Conservation (phyloP, 2,113 vertebrate species). For the Dermatemys mawii region DNA sequence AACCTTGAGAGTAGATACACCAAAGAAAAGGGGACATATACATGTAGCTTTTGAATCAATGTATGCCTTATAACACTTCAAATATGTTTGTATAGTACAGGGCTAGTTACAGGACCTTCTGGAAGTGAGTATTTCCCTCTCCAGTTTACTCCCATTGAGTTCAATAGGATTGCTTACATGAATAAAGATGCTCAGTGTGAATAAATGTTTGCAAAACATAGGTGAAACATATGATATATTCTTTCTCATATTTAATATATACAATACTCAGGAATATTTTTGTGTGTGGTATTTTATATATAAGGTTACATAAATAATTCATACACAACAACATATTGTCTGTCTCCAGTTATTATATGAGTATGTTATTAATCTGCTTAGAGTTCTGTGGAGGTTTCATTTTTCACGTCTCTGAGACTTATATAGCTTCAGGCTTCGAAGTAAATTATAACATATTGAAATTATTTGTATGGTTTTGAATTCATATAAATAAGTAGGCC, state of each 20-base stretch:
- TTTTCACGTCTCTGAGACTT: conserved; percentile 47
- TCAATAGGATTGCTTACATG: neutral
- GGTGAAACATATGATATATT: neutral
- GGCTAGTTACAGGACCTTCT: neutral
- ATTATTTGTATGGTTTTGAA: conserved; percentile 40
- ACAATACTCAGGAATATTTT: neutral
- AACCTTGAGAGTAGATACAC: neutral
- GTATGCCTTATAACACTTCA: neutral
- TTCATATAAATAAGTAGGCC: conserved; percentile 39
- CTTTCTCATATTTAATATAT: neutral
- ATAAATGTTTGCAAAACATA: neutral
- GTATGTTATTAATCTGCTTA: conserved; percentile 49
- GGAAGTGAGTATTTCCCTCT: neutral
- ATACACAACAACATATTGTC: conserved; percentile 33
- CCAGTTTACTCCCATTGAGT: neutral
- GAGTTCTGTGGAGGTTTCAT: conserved; percentile 31
- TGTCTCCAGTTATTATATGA: conserved; percentile 48
- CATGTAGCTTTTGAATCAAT: neutral
- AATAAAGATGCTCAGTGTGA: neutral
- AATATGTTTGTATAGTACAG: neutral
- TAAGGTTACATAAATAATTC: conserved; percentile 59
- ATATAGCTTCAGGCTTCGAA: conserved; percentile 25
- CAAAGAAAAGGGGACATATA: neutral
- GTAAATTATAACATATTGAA: conserved; percentile 55
- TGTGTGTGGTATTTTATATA: neutral